Evolutionary conservation across 2,888 invertebrate species (phyloP).

Genomic region (Pandemis corylana): DNA sequence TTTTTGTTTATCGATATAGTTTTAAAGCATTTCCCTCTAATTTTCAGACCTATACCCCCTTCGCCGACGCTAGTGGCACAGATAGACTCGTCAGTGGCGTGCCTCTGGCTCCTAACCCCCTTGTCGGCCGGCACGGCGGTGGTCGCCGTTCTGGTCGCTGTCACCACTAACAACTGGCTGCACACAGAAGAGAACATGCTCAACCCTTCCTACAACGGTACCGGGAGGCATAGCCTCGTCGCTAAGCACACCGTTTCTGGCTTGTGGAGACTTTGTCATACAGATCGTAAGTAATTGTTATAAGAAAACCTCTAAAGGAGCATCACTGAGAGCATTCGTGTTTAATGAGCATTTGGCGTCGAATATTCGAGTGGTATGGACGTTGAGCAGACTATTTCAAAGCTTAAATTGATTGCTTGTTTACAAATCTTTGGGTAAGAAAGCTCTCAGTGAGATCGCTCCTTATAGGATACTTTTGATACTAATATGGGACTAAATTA

Average conservation of each 20-base stretch:
- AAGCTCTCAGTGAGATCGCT: no score
- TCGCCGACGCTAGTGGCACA: conserved; percentile 78
- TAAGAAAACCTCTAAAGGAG: no score
- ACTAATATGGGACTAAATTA: no score
- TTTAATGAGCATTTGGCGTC: no score
- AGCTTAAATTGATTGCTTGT: no score
- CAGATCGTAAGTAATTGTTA: conserved; percentile 87
- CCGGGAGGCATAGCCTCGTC: conserved; percentile 88
- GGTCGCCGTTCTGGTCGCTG: conserved; percentile 89
- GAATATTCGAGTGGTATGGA: no score
- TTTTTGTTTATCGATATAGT: no score
- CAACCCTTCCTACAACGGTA: conserved; percentile 91
- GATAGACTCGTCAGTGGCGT: conserved; percentile 86
- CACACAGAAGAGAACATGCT: conserved; percentile 94
- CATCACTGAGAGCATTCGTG: no score
- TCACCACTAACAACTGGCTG: conserved; percentile 93
- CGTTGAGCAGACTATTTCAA: no score
- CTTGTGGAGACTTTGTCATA: conserved; percentile 91
- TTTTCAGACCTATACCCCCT: conserved; percentile 77
- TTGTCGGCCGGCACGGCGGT: conserved; percentile 89
- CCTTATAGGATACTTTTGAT: no score
- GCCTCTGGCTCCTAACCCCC: conserved; percentile 86
- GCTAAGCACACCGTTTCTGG: conserved; percentile 92
- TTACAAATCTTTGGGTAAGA: no score
- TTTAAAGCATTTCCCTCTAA: not conserved